Conservation (phyloP, 2,888 invertebrate genomes). For the Drosophila aldrichi region DNA sequence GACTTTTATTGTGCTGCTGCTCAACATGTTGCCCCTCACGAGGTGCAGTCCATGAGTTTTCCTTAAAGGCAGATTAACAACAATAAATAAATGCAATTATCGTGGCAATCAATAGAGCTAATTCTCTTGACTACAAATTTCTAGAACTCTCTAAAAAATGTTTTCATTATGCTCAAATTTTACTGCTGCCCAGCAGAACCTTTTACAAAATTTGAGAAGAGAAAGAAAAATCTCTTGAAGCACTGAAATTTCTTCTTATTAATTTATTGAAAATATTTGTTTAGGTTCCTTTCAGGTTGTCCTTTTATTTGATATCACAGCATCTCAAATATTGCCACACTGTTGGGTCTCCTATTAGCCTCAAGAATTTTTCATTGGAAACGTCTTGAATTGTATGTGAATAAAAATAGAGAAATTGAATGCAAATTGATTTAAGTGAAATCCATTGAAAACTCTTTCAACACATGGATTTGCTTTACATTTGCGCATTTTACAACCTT, state of each 20-base stretch:
- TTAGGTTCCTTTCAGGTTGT: background rate
- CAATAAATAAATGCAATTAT: background rate
- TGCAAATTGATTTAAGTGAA: background rate
- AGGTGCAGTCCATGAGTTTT: conserved; percentile 14
- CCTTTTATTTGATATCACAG: background rate
- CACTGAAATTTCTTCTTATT: fast-evolving
- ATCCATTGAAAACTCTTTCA: background rate
- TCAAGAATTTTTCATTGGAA: background rate
- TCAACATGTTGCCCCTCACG: conserved; percentile 20
- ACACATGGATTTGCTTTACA: background rate
- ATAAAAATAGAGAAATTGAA: background rate
- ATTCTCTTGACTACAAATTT: background rate
- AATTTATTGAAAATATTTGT: conserved; percentile 1
- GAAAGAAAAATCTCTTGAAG: background rate
- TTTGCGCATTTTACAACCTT: background rate
- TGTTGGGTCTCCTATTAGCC: background rate
- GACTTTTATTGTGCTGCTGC: conserved; percentile 44
- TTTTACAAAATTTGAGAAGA: too few relatives aligned
- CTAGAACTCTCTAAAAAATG: background rate
- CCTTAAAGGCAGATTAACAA: background rate
- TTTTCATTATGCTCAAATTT: background rate
- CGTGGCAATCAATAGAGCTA: background rate
- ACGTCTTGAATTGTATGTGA: background rate
- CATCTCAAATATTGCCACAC: background rate
- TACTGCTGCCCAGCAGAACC: background rate